A percentile compares a stretch with the other conserved stretches of the same genome.
phyloP scores from a whole-genome alignment of 64 coral and sea anemone genomes.

The Pachyseris speciosa region DNA sequence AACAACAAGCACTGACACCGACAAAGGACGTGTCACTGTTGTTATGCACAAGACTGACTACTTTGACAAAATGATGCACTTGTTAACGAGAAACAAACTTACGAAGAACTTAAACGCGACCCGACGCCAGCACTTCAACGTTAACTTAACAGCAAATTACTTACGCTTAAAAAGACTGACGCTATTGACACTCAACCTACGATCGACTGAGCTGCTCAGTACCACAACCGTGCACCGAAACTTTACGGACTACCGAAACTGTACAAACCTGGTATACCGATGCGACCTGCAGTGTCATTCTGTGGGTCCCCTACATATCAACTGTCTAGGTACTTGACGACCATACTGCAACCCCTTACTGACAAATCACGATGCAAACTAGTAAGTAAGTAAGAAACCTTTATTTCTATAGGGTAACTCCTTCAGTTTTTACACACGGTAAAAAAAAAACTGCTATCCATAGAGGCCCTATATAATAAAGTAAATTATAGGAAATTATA shows the following conservation, averaged over 20 bases:
- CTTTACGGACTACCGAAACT: conserved; percentile 55
- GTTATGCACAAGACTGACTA: too few species aligned
- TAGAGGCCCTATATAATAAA: too few species aligned
- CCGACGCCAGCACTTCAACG: conserved; percentile 44
- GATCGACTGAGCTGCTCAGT: neutral
- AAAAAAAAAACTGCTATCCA: too few species aligned
- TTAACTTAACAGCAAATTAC: conserved; percentile 70
- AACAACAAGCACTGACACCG: too few species aligned
- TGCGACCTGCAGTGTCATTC: conserved; percentile 31
- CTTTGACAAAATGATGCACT: conserved; percentile 59
- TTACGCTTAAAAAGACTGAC: conserved; percentile 23
- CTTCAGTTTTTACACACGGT: too few species aligned
- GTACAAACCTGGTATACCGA: conserved; percentile 30
- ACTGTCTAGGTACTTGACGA: conserved; percentile 46
- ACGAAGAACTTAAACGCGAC: conserved; percentile 45
- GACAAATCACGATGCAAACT: conserved; percentile 19
- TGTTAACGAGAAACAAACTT: conserved; percentile 38
- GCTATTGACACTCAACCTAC: neutral
- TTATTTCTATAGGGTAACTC: too few species aligned
- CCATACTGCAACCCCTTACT: conserved; percentile 42
- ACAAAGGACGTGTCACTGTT: too few species aligned
- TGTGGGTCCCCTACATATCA: conserved; percentile 68
- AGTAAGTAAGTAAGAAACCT: too few species aligned
- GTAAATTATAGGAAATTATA: too few species aligned
- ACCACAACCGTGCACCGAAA: conserved; percentile 48